Percentiles rank a stretch among this genome's conserved stretches.
These are phyloP conservation scores for Haliclona indistincta DNA, from an alignment of 37 sponge, comb jelly and placozoan genomes.

Conservation along the genomic window DNA sequence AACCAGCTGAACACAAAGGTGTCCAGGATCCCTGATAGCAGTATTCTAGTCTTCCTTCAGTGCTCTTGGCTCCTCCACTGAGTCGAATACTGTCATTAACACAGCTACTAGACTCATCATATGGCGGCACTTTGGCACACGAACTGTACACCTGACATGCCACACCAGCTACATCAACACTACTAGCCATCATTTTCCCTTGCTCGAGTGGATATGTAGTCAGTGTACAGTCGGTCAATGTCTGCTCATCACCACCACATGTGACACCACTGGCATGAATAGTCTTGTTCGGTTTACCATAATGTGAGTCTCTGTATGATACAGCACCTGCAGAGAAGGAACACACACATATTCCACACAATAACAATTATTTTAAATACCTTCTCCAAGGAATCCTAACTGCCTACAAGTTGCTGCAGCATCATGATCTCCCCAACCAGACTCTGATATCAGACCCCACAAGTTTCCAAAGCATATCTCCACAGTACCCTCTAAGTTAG, in stretches of 20 bases:
- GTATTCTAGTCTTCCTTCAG: not conserved
- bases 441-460: conserved; percentile 52
- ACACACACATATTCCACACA: not conserved
- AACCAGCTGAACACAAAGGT: not conserved
- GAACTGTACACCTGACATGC: too few species aligned
- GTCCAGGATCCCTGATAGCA: conserved; percentile 5
- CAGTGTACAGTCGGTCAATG: not conserved
- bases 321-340: not conserved
- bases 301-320: not conserved
- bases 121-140: too few species aligned
- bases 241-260: not conserved
- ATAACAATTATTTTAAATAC: not conserved
- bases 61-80: not conserved
- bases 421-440: conserved; percentile 36
- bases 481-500: conserved; percentile 28
- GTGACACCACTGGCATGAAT: conserved; percentile 7
- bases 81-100: not conserved
- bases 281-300: conserved; percentile 10
- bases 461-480: conserved; percentile 37
- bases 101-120: too few species aligned
- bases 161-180: conserved; percentile 4
- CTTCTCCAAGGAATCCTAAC: conserved; percentile 11
- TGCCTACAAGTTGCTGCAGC: conserved; percentile 52
- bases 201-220: not conserved
- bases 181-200: not conserved